Evolutionary conservation across 2,113 vertebrate species (phyloP).

Genomic region (Empidonax traillii): DNA sequence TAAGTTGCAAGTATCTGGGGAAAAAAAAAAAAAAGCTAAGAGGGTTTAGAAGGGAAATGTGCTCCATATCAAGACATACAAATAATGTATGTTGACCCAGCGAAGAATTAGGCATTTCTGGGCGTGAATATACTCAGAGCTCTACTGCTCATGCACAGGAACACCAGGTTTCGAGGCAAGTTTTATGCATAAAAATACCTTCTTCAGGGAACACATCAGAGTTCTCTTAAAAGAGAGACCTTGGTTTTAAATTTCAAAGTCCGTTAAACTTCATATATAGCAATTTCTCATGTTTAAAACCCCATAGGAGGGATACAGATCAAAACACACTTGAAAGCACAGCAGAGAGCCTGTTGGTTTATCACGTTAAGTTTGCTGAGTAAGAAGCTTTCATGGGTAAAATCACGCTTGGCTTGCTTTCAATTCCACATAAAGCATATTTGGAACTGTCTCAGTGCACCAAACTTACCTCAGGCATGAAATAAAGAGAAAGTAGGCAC

Average conservation of each 20-base stretch:
- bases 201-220: not conserved
- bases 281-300: constrained; percentile 27
- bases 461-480: not conserved
- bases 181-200: not conserved
- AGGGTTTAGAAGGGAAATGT: not conserved
- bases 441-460: not conserved
- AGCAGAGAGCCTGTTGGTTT: not conserved
- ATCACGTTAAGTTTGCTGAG: not conserved
- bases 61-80: not conserved
- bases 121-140: not conserved
- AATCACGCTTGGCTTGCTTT: not conserved
- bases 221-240: not conserved
- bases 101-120: not conserved
- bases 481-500: not conserved
- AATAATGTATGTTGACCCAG: not conserved
- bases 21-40: not conserved
- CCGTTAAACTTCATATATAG: not conserved
- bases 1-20: not conserved
- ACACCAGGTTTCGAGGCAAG: not conserved
- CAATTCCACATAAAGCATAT: not conserved
- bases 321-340: constrained; percentile 30
- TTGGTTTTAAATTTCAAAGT: constrained; percentile 31
- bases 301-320: not conserved
- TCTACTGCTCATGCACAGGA: not conserved
- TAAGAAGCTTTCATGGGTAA: not conserved